Evolutionary conservation across 1,140 invertebrate species (phyloP), one percentile per base, ranked within the genome.

Genomic region (Probaryconus sp.): DNA sequence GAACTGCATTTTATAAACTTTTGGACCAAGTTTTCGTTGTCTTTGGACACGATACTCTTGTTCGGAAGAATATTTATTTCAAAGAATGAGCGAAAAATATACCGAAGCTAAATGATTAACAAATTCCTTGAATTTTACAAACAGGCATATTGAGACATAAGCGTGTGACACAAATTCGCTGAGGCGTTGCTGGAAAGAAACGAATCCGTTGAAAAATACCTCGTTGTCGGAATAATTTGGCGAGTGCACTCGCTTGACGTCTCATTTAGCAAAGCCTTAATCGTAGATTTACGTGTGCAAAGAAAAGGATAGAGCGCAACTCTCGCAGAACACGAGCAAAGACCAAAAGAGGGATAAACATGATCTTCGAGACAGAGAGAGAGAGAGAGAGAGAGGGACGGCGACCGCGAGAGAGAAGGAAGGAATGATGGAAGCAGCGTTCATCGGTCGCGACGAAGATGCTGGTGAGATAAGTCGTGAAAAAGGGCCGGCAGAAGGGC

Each of bases 251-350:
- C 43, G 53, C 31, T 47, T 74, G 69, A 77, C 75, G 61, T 77
- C 70, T 77, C 75, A 74, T 74, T 77, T 77, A 70, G 63, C 53
- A 74, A 69, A 55, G 69, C 67, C 71, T 77, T 64, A 74, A 77
- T 77, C 75, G 70, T 45, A 73, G 75, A 70, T 77, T 73, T 70
- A 77, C 69, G 65, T 56, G 70, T 10, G 42, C 64, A 35, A 37
- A 43, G 64, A 75, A 65, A 75, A 75, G 68, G 53, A 65, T 58
- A 51, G 72, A 51, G 47, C 48, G 48, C n/a, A n/a, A n/a, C 43
- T 64, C 53, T 64, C 69, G 58, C 69, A 53, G 45, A 65, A 65
- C 37, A 11, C 1, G 35, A n/a, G n/a, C n/a, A n/a, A n/a, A n/a
- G n/a, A n/a, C n/a, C n/a, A n/a, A n/a, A n/a, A n/a, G n/a, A n/a